A percentile compares a stretch with the other conserved stretches of the same genome.
Evolutionary conservation across 2,888 invertebrate species (phyloP).

Genomic region (Athalia circularis): DNA sequence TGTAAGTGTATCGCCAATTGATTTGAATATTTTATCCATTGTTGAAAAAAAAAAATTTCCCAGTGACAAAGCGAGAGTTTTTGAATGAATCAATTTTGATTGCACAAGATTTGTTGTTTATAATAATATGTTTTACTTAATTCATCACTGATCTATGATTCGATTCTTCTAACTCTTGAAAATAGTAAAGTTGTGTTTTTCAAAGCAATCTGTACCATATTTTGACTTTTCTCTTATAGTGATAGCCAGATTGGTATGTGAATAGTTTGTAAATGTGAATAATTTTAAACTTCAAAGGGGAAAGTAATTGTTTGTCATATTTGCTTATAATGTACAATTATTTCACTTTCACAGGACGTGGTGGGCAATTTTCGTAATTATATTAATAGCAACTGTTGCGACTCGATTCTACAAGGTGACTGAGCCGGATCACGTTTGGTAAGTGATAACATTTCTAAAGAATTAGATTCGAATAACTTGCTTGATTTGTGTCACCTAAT

Average conservation of each 20-base stretch:
- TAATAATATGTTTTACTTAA: no score
- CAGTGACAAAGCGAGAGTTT: no score
- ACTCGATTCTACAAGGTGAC: constrained; percentile 93
- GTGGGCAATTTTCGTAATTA: constrained; percentile 82
- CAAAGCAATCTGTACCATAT: no score
- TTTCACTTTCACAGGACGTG: constrained; percentile 74
- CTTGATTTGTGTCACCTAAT: constrained; percentile 42
- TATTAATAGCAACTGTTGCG: constrained; percentile 81
- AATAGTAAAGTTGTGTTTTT: no score
- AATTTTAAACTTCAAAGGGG: no score
- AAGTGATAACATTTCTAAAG: constrained; percentile 68
- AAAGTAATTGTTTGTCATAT: background rate
- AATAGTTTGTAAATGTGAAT: no score
- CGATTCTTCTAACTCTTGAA: no score
- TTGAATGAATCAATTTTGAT: background rate
- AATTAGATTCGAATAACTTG: constrained; percentile 15
- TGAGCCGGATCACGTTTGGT: constrained; percentile 97
- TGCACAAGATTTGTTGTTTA: background rate
- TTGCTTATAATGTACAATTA: background rate
- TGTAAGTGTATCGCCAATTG: constrained; percentile 6
- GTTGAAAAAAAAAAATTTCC: background rate
- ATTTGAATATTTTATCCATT: constrained; percentile 17
- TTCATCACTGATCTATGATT: no score
- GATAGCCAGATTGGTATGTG: no score
- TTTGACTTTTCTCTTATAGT: no score